Conservation (phyloP, 2,797 vertebrate species). For the Myotis myotis region DNA sequence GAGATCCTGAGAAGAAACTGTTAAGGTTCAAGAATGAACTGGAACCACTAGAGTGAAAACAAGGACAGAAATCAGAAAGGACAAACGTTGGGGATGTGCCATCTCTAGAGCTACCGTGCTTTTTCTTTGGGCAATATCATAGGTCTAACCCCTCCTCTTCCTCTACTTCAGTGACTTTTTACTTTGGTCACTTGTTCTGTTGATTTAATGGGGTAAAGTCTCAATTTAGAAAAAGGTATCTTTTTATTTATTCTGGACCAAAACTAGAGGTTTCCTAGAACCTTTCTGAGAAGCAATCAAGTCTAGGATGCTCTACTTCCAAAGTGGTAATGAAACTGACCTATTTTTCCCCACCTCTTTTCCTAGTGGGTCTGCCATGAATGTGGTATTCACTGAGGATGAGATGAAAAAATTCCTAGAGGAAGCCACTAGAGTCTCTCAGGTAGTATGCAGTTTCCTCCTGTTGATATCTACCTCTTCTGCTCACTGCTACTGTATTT, state of each 20-base stretch:
- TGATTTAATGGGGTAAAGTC: background rate
- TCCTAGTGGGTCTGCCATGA: constrained; percentile 95
- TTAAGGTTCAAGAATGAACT: background rate
- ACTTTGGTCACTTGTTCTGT: background rate
- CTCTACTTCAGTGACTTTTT: background rate
- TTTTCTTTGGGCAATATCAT: background rate
- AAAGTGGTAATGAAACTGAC: constrained; percentile 46
- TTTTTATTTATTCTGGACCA: background rate
- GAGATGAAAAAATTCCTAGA: constrained; percentile 97
- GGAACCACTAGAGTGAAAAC: background rate
- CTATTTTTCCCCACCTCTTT: background rate
- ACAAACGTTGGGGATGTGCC: background rate
- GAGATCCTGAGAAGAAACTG: background rate
- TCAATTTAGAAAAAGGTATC: background rate
- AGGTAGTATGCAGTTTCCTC: constrained; percentile 85
- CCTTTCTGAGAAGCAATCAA: background rate
- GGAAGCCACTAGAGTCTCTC: constrained; percentile 95
- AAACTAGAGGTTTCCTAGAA: constrained; percentile 18
- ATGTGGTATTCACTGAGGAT: constrained; percentile 91
- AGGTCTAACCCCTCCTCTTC: background rate
- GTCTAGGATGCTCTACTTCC: background rate
- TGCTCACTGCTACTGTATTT: background rate
- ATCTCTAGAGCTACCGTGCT: background rate
- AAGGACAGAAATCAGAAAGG: background rate
- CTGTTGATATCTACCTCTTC: background rate